A percentile compares a stretch with the other conserved stretches of the same genome.
phyloP scores from a whole-genome alignment of 2,113 vertebrate species.

The Abramis brama region DNA sequence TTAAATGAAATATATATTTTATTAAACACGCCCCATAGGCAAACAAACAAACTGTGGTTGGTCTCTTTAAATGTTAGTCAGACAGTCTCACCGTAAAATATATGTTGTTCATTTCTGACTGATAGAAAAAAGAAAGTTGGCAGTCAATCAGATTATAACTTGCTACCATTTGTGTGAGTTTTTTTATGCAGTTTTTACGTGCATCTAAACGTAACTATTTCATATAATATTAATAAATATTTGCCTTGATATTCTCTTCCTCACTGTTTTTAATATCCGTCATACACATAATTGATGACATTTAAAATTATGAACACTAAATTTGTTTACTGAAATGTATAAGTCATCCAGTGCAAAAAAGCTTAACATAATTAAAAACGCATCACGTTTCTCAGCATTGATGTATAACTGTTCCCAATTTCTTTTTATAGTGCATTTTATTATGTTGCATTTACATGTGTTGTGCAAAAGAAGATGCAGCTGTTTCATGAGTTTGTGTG shows the following conservation, averaged over 20 bases:
- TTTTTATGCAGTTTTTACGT: not conserved
- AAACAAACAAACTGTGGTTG: too few species aligned
- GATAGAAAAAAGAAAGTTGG: not conserved
- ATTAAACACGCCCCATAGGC: too few species aligned
- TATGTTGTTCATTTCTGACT: too few species aligned
- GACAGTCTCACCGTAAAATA: too few species aligned
- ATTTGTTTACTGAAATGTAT: not conserved
- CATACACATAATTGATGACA: not conserved
- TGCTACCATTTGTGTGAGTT: not conserved
- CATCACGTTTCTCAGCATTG: not conserved
- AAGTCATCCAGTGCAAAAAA: not conserved
- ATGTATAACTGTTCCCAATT: not conserved
- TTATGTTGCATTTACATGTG: not conserved
- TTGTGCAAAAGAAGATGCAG: not conserved
- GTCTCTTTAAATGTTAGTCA: too few species aligned
- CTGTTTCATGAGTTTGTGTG: constrained; percentile 15
- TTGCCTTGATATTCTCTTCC: not conserved
- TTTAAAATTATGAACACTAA: not conserved
- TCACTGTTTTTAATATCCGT: not conserved
- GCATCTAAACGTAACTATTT: not conserved
- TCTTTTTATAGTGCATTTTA: not conserved
- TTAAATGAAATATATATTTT: too few species aligned
- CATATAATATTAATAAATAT: not conserved
- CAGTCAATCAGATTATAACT: not conserved
- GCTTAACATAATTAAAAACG: not conserved